Evolutionary conservation across 2,888 invertebrate species (phyloP).

Genomic region (Frankliniella fusca): DNA sequence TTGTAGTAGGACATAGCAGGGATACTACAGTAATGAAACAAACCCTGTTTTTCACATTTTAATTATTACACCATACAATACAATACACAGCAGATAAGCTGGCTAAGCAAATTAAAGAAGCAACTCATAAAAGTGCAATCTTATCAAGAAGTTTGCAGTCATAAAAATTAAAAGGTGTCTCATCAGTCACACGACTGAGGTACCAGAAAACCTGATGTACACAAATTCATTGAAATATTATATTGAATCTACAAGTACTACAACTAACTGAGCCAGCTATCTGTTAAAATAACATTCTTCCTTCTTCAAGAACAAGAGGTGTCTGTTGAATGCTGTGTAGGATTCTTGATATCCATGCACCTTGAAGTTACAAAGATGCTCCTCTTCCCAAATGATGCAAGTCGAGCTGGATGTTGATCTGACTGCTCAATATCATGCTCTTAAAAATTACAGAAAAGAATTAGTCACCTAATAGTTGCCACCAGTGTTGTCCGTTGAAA

Average conservation of each 20-base stretch:
- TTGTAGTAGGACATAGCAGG: conserved; percentile 9
- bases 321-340: background rate
- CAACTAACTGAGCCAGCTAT: background rate
- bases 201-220: background rate
- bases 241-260: background rate
- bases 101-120: background rate
- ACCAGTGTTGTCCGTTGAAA: no score
- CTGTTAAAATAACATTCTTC: conserved; percentile 23
- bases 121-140: conserved; percentile 12
- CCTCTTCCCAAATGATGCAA: background rate
- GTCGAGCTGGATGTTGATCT: background rate
- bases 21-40: conserved; percentile 25
- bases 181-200: background rate
- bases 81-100: conserved; percentile 4
- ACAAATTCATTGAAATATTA: background rate
- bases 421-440: background rate
- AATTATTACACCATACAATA: conserved; percentile 23
- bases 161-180: conserved; percentile 15
- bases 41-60: conserved; percentile 18
- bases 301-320: background rate
- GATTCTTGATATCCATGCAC: background rate
- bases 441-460: background rate
- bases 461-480: no score
- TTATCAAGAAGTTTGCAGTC: background rate
- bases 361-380: background rate